Evolutionary conservation across 1,140 invertebrate genomes (phyloP).

Genomic region (Thaumetopoea pityocampa): DNA sequence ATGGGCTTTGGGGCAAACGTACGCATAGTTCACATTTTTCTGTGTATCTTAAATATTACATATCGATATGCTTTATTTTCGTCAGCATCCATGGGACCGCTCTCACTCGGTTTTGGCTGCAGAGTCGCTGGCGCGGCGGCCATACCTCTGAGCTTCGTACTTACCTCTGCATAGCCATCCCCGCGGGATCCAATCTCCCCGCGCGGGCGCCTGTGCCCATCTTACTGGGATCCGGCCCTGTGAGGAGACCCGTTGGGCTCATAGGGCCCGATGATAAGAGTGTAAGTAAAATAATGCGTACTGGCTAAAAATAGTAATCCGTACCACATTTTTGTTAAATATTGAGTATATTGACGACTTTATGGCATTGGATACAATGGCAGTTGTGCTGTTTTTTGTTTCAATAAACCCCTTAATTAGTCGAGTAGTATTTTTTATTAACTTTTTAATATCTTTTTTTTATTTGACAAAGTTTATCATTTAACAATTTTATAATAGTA

Average conservation of each 20-base stretch:
- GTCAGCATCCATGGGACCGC: constrained; percentile 31
- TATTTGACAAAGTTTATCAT: too few relatives aligned
- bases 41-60: not conserved
- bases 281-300: constrained; percentile 35
- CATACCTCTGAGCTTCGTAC: constrained; percentile 27
- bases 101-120: constrained; percentile 37
- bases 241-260: constrained; percentile 36
- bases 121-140: constrained; percentile 43
- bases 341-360: too few relatives aligned
- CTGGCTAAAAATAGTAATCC: too few relatives aligned
- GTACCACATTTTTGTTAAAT: too few relatives aligned
- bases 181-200: constrained; percentile 1
- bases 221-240: constrained; percentile 23
- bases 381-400: too few relatives aligned
- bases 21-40: too few relatives aligned
- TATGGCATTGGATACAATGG: too few relatives aligned
- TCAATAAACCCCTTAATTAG: too few relatives aligned
- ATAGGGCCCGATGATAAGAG: constrained; percentile 20
- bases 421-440: too few relatives aligned
- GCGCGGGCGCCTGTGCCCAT: constrained; percentile 28
- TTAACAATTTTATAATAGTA: too few relatives aligned
- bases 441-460: too few relatives aligned
- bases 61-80: not conserved
- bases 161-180: constrained; percentile 36
- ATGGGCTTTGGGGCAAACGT: too few relatives aligned